phyloP scores from a whole-genome alignment of 1,140 invertebrate species.

The Drosophila micromelanica region DNA sequence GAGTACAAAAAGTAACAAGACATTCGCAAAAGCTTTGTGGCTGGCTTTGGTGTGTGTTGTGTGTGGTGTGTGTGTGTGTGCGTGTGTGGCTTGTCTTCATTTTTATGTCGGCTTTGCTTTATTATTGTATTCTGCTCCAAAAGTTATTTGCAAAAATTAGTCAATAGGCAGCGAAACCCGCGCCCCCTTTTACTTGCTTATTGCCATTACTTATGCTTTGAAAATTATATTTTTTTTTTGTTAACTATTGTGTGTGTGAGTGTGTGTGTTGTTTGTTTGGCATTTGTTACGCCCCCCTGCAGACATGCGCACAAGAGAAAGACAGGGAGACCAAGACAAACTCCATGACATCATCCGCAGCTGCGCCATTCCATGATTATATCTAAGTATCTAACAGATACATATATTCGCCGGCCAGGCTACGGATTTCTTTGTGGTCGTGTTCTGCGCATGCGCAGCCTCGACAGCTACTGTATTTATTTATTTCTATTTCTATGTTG shows the following conservation, averaged over 20 bases:
- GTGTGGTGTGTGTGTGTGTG: slow-evolving; percentile 13
- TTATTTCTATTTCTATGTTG: slow-evolving; percentile 11
- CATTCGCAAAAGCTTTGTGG: slow-evolving; percentile 20
- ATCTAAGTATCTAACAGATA: slow-evolving; percentile 47
- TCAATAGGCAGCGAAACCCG: slow-evolving; percentile 47
- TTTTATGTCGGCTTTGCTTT: slow-evolving; percentile 57
- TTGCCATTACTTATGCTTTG: slow-evolving; percentile 61
- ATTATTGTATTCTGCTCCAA: slow-evolving; percentile 57
- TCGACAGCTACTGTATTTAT: slow-evolving; percentile 49
- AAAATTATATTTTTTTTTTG: slow-evolving; percentile 22
- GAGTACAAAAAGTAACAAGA: slow-evolving; percentile 28
- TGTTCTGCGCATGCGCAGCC: slow-evolving; percentile 74
- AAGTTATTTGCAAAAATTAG: slow-evolving; percentile 79
- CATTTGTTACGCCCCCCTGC: slow-evolving; percentile 50
- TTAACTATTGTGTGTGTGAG: slow-evolving; percentile 3
- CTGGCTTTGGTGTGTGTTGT: slow-evolving; percentile 3
- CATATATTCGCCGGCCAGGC: slow-evolving; percentile 1
- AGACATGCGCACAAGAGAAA: slow-evolving; percentile 18
- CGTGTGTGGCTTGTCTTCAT: slow-evolving; percentile 38
- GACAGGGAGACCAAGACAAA: slow-evolving; percentile 12
- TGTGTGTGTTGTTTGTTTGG: slow-evolving; percentile 34
- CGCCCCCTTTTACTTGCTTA: slow-evolving; percentile 30
- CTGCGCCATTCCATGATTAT: slow-evolving; percentile 35
- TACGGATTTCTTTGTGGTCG: slow-evolving; percentile 23
- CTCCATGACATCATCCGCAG: slow-evolving; percentile 71